Percentiles rank a stretch among this genome's conserved stretches.
Evolutionary conservation across 2,888 invertebrate species (phyloP).

Genomic region (Lamellibrachia satsuma): DNA sequence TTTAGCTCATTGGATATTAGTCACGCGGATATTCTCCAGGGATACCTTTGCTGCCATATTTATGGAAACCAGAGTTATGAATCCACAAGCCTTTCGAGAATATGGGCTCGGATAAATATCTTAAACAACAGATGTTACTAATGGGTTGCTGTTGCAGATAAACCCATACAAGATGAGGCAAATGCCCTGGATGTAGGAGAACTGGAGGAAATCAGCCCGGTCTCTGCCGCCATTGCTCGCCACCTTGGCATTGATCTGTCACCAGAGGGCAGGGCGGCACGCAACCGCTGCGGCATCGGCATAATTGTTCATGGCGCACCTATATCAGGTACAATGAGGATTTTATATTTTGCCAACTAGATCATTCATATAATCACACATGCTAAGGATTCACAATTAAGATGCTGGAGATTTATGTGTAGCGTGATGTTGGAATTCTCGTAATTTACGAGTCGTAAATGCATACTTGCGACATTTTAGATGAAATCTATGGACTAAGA

Average conservation of each 20-base stretch:
- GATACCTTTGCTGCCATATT: too few species aligned
- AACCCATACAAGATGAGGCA: neutral
- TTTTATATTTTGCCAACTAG: neutral
- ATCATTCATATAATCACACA: neutral
- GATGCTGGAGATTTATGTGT: neutral
- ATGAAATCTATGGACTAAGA: too few species aligned
- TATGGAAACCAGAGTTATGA: too few species aligned
- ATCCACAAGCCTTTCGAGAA: too few species aligned
- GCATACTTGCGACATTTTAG: too few species aligned
- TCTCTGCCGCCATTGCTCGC: slow-evolving; percentile 64
- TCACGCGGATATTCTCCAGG: too few species aligned
- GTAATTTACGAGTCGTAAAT: too few species aligned
- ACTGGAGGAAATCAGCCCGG: slow-evolving; percentile 63
- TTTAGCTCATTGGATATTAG: too few species aligned
- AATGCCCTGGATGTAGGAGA: slow-evolving; percentile 53
- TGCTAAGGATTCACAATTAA: neutral
- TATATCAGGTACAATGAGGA: slow-evolving; percentile 54
- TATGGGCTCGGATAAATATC: neutral
- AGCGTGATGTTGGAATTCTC: too few species aligned
- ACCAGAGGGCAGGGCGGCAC: slow-evolving; percentile 63
- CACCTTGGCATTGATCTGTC: slow-evolving; percentile 65
- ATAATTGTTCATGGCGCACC: slow-evolving; percentile 66
- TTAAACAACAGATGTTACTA: neutral
- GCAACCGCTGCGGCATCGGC: slow-evolving; percentile 64
- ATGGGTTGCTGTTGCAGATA: neutral